Conservation (phyloP, 2,113 vertebrate species). For the Narcine bancroftii region DNA sequence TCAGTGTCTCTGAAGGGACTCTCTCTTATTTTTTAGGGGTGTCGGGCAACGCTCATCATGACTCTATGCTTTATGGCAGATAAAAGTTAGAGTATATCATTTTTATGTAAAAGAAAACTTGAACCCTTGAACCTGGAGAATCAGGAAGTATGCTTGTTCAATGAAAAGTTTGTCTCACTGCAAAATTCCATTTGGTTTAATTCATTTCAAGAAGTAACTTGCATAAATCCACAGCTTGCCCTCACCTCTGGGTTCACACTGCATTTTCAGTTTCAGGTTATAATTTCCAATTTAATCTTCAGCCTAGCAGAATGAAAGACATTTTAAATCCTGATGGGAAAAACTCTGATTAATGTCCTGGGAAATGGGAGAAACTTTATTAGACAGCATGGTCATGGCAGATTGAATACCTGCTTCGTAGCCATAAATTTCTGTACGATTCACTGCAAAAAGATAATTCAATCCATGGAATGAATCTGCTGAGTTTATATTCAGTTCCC, state of each 20-base stretch:
- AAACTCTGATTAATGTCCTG: neutral
- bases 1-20: too few relatives aligned
- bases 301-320: neutral
- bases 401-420: too few relatives aligned
- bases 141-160: neutral
- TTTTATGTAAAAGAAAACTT: too few relatives aligned
- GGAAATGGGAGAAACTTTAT: too few relatives aligned
- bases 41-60: too few relatives aligned
- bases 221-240: neutral
- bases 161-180: neutral
- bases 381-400: too few relatives aligned
- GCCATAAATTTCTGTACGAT: too few relatives aligned
- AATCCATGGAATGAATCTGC: neutral
- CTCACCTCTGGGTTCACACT: neutral
- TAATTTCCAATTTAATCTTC: neutral
- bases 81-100: too few relatives aligned
- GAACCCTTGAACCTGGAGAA: too few relatives aligned
- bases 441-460: neutral
- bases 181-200: neutral
- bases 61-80: too few relatives aligned
- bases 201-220: neutral
- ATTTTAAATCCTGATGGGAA: neutral
- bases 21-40: too few relatives aligned
- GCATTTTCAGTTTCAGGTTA: neutral
- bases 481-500: neutral